These are phyloP conservation scores for Empidonax alnorum DNA, from an alignment of 2,113 vertebrate species.

Conservation along the genomic window DNA sequence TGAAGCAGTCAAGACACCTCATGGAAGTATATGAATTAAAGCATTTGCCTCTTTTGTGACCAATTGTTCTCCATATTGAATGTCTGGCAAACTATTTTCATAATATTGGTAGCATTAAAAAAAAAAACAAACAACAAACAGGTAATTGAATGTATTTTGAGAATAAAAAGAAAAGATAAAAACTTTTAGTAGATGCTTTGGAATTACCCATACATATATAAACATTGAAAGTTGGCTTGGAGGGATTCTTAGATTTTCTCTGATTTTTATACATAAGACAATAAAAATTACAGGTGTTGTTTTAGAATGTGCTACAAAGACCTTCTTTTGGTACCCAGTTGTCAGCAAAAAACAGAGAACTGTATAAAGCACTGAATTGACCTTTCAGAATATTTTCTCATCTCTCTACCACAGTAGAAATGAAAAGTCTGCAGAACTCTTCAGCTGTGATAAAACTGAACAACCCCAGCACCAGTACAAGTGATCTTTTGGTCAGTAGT, in stretches of 20 bases:
- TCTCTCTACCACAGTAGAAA: background rate
- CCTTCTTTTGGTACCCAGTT: accelerated
- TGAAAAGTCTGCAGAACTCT: background rate
- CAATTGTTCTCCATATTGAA: background rate
- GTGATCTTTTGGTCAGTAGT: background rate
- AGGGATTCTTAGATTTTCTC: background rate
- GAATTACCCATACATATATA: background rate
- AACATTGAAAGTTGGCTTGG: background rate
- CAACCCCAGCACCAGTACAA: background rate
- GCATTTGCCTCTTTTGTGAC: background rate
- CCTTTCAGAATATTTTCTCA: background rate
- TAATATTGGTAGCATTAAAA: background rate
- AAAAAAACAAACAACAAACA: background rate
- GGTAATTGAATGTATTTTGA: background rate
- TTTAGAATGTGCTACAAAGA: background rate
- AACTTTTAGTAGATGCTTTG: background rate
- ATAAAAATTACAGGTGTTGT: background rate
- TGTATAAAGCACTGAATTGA: background rate
- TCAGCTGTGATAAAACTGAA: background rate
- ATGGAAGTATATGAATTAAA: accelerated
- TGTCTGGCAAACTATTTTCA: background rate
- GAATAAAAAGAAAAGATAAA: background rate
- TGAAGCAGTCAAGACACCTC: background rate
- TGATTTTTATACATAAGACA: background rate
- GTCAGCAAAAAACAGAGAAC: background rate